Conservation (phyloP, 2,113 vertebrate genomes). For the Microtus richardsoni region DNA sequence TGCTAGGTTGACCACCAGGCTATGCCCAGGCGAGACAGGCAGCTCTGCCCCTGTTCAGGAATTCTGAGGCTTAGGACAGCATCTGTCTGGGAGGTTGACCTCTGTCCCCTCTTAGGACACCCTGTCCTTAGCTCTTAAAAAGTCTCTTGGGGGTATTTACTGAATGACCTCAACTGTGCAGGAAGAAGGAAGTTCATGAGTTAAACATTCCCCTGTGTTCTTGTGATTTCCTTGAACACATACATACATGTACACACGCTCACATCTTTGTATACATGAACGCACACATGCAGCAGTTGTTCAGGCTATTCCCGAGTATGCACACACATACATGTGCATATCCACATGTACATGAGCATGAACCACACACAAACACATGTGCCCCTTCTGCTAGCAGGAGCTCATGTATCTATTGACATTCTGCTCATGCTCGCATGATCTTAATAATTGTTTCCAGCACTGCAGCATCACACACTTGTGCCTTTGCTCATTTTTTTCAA, state of each 20-base stretch:
- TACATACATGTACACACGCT: not conserved
- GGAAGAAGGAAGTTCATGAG: not conserved
- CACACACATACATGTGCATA: not conserved
- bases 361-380: not conserved
- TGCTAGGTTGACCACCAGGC: not conserved
- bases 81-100: not conserved
- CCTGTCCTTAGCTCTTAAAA: not conserved
- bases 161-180: not conserved
- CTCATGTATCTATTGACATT: not conserved
- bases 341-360: not conserved
- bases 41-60: not conserved
- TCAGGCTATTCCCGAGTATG: not conserved
- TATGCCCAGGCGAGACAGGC: not conserved
- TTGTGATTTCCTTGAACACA: not conserved
- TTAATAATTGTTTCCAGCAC: not conserved
- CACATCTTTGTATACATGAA: not conserved
- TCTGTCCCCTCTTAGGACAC: not conserved
- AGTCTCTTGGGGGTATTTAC: not conserved
- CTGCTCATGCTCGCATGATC: rapidly evolving
- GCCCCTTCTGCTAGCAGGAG: not conserved
- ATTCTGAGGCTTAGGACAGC: not conserved
- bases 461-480: not conserved
- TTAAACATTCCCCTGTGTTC: rapidly evolving
- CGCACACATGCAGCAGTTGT: not conserved
- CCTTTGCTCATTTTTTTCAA: not conserved